A percentile compares a stretch with the other conserved stretches of the same genome.
phyloP scores from a whole-genome alignment of 2,888 invertebrate species.

The Orthosia cruda region DNA sequence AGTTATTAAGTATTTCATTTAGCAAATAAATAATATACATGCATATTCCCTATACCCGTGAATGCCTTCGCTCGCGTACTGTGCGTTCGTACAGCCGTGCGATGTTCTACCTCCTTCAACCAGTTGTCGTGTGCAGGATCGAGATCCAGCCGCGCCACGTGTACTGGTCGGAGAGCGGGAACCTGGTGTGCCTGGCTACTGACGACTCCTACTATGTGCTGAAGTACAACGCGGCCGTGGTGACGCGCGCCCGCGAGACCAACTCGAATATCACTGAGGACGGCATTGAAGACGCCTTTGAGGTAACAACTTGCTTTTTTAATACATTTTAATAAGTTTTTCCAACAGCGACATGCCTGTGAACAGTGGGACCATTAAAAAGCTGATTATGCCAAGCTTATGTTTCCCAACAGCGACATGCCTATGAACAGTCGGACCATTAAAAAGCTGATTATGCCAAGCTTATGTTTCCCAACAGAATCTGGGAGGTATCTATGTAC shows the following conservation, averaged over 20 bases:
- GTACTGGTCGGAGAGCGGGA: conserved; percentile 99
- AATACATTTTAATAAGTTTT: neutral
- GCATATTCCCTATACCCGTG: too few relatives aligned
- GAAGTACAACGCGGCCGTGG: conserved; percentile 96
- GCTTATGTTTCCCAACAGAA: neutral
- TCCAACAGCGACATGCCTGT: too few relatives aligned
- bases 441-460: too few relatives aligned
- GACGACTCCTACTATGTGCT: conserved; percentile 99
- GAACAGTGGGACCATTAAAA: too few relatives aligned
- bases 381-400: too few relatives aligned
- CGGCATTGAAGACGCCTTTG: conserved; percentile 99
- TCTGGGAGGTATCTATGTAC: neutral
- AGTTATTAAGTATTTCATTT: too few relatives aligned
- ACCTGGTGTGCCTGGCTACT: conserved; percentile 98
- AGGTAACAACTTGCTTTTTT: conserved; percentile 90
- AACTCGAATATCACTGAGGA: conserved; percentile 96
- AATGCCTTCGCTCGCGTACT: conserved; percentile 8
- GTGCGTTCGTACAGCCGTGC: neutral
- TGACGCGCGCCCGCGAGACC: conserved; percentile 95
- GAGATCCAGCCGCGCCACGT: conserved; percentile 98
- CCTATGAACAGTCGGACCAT: too few relatives aligned
- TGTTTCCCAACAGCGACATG: too few relatives aligned
- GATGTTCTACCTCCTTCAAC: conserved; percentile 19
- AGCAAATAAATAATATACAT: too few relatives aligned
- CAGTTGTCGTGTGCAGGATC: conserved; percentile 92